phyloP scores from a whole-genome alignment of 2,113 vertebrate species.

The Antechinus stuartii region DNA sequence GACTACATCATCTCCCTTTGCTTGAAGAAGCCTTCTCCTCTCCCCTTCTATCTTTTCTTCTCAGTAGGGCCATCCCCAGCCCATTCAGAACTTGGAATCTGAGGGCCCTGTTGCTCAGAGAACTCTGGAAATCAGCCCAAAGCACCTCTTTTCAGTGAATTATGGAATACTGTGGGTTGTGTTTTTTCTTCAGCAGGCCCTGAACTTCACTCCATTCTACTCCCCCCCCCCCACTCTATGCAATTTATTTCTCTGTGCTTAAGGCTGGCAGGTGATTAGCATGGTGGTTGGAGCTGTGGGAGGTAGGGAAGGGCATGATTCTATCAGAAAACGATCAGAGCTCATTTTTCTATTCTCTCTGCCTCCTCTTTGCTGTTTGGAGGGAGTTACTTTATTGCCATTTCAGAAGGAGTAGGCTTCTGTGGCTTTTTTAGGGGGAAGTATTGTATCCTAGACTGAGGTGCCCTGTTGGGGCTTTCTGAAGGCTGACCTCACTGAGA shows the following conservation, averaged over 20 bases:
- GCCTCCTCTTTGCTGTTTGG: not conserved
- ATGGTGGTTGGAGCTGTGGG: not conserved
- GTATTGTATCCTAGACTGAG: not conserved
- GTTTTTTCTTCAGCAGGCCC: not conserved
- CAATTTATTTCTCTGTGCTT: not conserved
- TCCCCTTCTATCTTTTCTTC: not conserved
- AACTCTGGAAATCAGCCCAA: not conserved
- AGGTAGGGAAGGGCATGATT: not conserved
- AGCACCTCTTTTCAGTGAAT: not conserved
- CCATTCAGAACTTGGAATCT: not conserved
- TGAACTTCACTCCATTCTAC: not conserved
- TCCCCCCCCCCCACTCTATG: no score
- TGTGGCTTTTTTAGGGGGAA: no score
- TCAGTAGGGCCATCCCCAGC: not conserved
- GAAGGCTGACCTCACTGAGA: no score
- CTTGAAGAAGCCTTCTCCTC: not conserved
- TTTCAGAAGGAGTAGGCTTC: not conserved
- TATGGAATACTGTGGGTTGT: not conserved
- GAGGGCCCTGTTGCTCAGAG: not conserved
- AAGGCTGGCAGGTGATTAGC: not conserved
- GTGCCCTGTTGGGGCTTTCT: not conserved
- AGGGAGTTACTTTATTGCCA: not conserved
- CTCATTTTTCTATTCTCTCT: not conserved
- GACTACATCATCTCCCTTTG: not conserved
- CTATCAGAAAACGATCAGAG: not conserved